Evolutionary conservation across 2,888 invertebrate species (phyloP).

Genomic region (Camptogramma bilineatum): DNA sequence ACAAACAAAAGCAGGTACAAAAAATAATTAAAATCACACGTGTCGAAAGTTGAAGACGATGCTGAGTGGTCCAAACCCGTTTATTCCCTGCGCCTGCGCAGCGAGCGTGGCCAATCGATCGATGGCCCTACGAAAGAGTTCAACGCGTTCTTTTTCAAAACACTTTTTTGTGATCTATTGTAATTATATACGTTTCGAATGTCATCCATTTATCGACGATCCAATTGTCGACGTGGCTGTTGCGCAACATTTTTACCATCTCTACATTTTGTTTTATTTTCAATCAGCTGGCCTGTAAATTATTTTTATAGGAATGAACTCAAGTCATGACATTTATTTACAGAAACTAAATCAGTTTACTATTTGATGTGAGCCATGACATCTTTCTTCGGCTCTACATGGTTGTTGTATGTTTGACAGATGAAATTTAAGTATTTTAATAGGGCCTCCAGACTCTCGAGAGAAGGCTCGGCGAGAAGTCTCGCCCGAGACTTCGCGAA

Average conservation of each 20-base stretch:
- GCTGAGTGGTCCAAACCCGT: slow-evolving; percentile 50
- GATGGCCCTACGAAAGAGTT: slow-evolving; percentile 77
- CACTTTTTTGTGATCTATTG: slow-evolving; percentile 13
- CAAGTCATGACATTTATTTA: too few species aligned
- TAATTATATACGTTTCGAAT: slow-evolving; percentile 7
- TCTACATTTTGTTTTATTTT: slow-evolving; percentile 2
- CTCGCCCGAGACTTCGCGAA: too few species aligned
- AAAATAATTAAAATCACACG: slow-evolving; percentile 25
- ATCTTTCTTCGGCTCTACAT: too few species aligned
- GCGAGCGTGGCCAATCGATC: slow-evolving; percentile 71
- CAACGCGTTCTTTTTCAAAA: slow-evolving; percentile 59
- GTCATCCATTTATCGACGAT: slow-evolving; percentile 10
- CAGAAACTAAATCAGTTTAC: too few species aligned
- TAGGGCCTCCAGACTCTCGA: too few species aligned
- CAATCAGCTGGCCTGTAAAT: not conserved
- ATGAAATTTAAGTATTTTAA: too few species aligned
- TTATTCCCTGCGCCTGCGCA: slow-evolving; percentile 61
- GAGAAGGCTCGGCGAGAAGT: too few species aligned
- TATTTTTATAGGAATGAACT: too few species aligned
- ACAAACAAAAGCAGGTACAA: too few species aligned
- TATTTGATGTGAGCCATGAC: too few species aligned
- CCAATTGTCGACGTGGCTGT: not conserved
- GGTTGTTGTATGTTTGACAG: too few species aligned
- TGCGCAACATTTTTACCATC: not conserved
- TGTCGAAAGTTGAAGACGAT: slow-evolving; percentile 39